Conservation (phyloP, 2,113 vertebrate genomes). For the Pycnonotus jocosus region DNA sequence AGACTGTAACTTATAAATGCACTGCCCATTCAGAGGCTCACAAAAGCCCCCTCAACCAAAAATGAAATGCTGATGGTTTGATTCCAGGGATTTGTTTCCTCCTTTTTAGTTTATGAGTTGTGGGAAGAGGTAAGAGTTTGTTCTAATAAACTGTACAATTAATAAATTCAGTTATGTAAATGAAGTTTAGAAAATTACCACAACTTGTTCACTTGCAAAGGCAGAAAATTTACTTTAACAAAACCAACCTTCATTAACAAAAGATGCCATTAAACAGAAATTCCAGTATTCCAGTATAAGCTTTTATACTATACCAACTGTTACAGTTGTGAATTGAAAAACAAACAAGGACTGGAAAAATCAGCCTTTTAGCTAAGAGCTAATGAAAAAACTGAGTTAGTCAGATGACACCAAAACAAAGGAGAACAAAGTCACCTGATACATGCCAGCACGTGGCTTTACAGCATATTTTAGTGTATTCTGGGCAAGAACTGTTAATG, state of each 20-base stretch:
- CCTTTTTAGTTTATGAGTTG: not conserved
- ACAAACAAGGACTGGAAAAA: not conserved
- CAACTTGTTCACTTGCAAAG: not conserved
- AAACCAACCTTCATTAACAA: not conserved
- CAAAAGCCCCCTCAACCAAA: not conserved
- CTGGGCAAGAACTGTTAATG: not conserved
- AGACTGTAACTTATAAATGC: fast-evolving
- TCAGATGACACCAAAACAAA: not conserved
- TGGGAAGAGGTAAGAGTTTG: not conserved
- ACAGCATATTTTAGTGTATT: not conserved
- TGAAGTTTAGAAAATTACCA: not conserved
- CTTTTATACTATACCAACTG: not conserved
- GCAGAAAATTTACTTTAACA: not conserved
- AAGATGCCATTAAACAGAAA: not conserved
- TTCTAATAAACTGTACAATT: not conserved
- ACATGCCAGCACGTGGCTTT: not conserved
- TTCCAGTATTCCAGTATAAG: not conserved
- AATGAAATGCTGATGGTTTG: not conserved
- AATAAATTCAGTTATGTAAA: not conserved
- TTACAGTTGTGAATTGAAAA: not conserved
- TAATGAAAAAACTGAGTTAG: not conserved
- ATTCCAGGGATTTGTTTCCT: not conserved
- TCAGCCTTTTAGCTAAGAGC: not conserved
- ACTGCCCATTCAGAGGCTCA: not conserved
- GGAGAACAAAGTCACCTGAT: not conserved